These are phyloP conservation scores for Branchinecta lynchi DNA, from an alignment of 1,140 invertebrate species.

Conservation along the genomic window DNA sequence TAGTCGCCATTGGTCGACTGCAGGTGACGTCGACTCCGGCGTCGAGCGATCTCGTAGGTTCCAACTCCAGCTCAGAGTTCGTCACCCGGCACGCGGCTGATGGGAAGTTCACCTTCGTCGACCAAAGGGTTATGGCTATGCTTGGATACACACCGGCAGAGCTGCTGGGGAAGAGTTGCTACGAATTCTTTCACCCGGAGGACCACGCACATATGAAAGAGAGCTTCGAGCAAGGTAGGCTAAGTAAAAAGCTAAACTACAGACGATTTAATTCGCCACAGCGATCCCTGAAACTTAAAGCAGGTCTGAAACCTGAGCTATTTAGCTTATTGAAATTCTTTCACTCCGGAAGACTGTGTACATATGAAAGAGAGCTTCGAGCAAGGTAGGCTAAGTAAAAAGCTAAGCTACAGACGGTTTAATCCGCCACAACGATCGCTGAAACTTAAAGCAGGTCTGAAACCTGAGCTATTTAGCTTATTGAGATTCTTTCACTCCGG, in stretches of 20 bases:
- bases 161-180: conserved; percentile 81
- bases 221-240: conserved; percentile 83
- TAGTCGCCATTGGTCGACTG: conserved; percentile 92
- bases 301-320: too few species aligned
- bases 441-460: too few species aligned
- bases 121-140: conserved; percentile 78
- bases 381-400: conserved; percentile 49
- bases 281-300: too few species aligned
- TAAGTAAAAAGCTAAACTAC: not conserved
- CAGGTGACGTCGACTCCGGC: conserved; percentile 92
- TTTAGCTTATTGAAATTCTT: conserved; percentile 70
- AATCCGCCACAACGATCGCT: too few species aligned
- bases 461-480: conserved; percentile 32
- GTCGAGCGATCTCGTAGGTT: conserved; percentile 66
- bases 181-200: conserved; percentile 91
- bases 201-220: conserved; percentile 93
- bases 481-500: conserved; percentile 91
- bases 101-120: conserved; percentile 96
- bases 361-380: conserved; percentile 97
- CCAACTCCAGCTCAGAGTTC: conserved; percentile 75
- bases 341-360: conserved; percentile 83
- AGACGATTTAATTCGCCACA: too few species aligned
- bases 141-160: conserved; percentile 86
- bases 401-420: too few species aligned
- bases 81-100: conserved; percentile 86